Evolutionary conservation across 2,113 vertebrate species (phyloP).

Genomic region (Campylorhamphus procurvoides): DNA sequence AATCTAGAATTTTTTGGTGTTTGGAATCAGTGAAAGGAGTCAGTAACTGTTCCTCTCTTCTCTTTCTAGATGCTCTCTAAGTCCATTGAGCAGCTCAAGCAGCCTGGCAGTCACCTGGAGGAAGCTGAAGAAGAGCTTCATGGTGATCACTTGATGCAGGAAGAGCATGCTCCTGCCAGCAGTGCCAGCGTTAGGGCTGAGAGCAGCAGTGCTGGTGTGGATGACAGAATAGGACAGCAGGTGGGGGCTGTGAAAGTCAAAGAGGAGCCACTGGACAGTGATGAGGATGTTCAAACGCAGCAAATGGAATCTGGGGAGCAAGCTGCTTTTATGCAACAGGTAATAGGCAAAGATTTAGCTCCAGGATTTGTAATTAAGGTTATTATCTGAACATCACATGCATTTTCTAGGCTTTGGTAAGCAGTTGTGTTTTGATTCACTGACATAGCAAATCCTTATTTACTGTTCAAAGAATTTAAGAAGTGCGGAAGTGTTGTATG

Average conservation of each 20-base stretch:
- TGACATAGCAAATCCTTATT: slow-evolving; percentile 56
- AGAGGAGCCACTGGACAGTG: slow-evolving; percentile 91
- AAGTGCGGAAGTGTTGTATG: slow-evolving; percentile 35
- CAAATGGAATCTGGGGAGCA: slow-evolving; percentile 87
- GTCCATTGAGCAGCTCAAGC: slow-evolving; percentile 96
- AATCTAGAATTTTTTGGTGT: neutral
- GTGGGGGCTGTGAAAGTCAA: slow-evolving; percentile 92
- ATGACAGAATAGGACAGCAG: slow-evolving; percentile 79
- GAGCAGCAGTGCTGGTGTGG: slow-evolving; percentile 76
- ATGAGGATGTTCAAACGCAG: slow-evolving; percentile 87
- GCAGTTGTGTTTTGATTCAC: slow-evolving; percentile 52
- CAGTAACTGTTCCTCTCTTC: neutral
- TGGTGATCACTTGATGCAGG: slow-evolving; percentile 85
- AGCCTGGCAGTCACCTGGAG: slow-evolving; percentile 89
- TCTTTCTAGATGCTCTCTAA: slow-evolving; percentile 92
- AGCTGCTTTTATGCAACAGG: slow-evolving; percentile 94
- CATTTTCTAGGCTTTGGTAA: slow-evolving; percentile 45
- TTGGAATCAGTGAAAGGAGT: neutral
- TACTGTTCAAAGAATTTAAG: slow-evolving; percentile 53
- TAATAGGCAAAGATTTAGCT: slow-evolving; percentile 92
- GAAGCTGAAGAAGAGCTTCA: slow-evolving; percentile 93
- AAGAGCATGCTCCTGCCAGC: slow-evolving; percentile 84
- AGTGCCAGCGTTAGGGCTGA: slow-evolving; percentile 84
- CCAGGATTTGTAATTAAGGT: slow-evolving; percentile 94
- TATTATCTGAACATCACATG: slow-evolving; percentile 85